These are phyloP conservation scores for Calycopis cecrops DNA, from an alignment of 1,140 invertebrate genomes.

Conservation along the genomic window DNA sequence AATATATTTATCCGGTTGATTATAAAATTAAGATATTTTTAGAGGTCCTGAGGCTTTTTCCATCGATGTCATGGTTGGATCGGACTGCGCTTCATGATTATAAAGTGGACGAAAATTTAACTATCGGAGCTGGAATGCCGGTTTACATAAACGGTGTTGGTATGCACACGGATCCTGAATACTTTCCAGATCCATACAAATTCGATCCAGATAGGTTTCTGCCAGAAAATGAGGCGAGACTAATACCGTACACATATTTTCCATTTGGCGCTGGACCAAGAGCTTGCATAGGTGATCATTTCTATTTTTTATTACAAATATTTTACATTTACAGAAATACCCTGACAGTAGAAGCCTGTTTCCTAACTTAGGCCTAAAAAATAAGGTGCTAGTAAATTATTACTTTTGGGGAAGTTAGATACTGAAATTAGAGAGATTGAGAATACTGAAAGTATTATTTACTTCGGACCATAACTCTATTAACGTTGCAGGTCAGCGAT, in stretches of 20 bases:
- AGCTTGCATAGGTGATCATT: constrained; percentile 76
- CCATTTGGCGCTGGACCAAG: constrained; percentile 81
- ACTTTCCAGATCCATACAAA: constrained; percentile 69
- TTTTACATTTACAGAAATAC: too few species aligned
- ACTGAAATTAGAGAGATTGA: too few species aligned
- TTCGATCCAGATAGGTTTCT: constrained; percentile 76
- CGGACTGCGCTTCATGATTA: constrained; percentile 57
- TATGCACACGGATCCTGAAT: constrained; percentile 70
- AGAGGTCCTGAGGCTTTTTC: constrained; percentile 76
- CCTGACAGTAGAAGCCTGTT: too few species aligned
- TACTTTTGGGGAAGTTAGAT: too few species aligned
- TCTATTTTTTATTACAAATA: neutral
- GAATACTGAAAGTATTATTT: too few species aligned
- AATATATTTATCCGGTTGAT: too few species aligned
- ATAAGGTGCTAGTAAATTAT: too few species aligned
- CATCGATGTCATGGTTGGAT: constrained; percentile 62
- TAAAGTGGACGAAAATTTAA: constrained; percentile 53
- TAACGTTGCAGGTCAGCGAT: too few species aligned
- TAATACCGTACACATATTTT: constrained; percentile 60
- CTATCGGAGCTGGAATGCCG: constrained; percentile 44
- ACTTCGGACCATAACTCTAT: too few species aligned
- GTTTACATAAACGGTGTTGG: constrained; percentile 40
- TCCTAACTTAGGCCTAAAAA: too few species aligned
- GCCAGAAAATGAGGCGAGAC: constrained; percentile 55
- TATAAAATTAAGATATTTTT: constrained; percentile 20